Conservation (phyloP, 2,113 vertebrate genomes). For the Dipodomys ordii region DNA sequence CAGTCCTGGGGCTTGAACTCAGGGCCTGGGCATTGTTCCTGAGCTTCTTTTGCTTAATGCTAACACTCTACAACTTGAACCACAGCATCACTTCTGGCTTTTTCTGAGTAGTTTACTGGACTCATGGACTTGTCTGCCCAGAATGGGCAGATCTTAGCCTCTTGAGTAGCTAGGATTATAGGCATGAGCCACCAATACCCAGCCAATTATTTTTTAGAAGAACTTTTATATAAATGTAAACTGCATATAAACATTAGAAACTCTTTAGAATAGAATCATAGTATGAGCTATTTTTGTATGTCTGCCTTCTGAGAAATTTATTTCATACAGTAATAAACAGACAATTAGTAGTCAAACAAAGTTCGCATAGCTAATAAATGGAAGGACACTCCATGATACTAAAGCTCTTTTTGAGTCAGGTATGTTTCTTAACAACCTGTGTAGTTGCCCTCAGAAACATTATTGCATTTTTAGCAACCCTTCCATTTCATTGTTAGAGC, state of each 20-base stretch:
- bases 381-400: not conserved
- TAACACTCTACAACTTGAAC: too few relatives aligned
- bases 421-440: not conserved
- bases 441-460: conserved; percentile 18
- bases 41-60: too few relatives aligned
- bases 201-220: too few relatives aligned
- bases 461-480: conserved; percentile 4
- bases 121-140: too few relatives aligned
- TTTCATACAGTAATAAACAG: conserved; percentile 43
- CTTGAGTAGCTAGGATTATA: too few relatives aligned
- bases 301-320: not conserved
- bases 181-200: too few relatives aligned
- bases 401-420: not conserved
- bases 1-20: too few relatives aligned
- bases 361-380: not conserved
- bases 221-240: not conserved
- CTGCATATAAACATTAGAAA: conserved; percentile 26
- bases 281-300: not conserved
- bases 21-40: too few relatives aligned
- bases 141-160: too few relatives aligned
- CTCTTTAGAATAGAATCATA: conserved; percentile 37
- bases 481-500: conserved; percentile 35
- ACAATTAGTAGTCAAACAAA: not conserved
- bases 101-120: too few relatives aligned
- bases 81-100: too few relatives aligned